These are phyloP conservation scores for Drosophila imparisetae DNA, from an alignment of 2,888 invertebrate genomes.

Conservation along the genomic window DNA sequence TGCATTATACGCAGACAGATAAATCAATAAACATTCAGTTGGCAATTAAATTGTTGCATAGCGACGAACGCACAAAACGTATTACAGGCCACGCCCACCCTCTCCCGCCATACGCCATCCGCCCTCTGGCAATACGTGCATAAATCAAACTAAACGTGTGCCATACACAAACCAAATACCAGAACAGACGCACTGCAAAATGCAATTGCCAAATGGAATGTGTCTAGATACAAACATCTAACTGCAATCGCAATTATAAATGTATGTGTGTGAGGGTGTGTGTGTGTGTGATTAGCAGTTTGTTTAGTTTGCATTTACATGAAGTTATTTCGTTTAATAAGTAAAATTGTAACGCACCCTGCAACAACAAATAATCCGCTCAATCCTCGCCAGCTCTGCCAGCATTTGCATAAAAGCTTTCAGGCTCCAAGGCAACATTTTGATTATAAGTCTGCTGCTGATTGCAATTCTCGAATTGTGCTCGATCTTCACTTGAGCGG, in stretches of 20 bases:
- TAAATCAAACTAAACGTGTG: conserved; percentile 68
- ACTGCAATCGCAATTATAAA: conserved; percentile 7
- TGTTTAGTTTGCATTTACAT: conserved; percentile 65
- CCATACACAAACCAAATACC: conserved; percentile 48
- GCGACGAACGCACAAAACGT: conserved; percentile 29
- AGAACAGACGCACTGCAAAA: conserved; percentile 16
- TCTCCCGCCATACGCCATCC: conserved; percentile 16
- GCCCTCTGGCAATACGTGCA: conserved; percentile 26
- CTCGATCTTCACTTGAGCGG: conserved; percentile 8
- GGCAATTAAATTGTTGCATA: conserved; percentile 71
- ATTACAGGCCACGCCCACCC: not conserved
- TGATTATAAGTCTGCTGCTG: conserved; percentile 29
- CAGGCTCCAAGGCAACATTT: conserved; percentile 8
- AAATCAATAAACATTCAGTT: conserved; percentile 70
- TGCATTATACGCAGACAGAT: conserved; percentile 53
- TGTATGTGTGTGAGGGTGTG: not conserved
- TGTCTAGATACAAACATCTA: conserved; percentile 17
- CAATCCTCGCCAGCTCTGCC: not conserved
- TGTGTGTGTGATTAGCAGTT: conserved; percentile 23
- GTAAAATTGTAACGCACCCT: conserved; percentile 15
- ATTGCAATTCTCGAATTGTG: conserved; percentile 33
- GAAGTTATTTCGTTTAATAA: conserved; percentile 59
- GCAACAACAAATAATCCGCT: not conserved
- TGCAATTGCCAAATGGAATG: conserved; percentile 31
- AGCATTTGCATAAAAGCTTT: conserved; percentile 30